Conservation (phyloP, 1,140 invertebrate species). For the Drosophila varians region DNA sequence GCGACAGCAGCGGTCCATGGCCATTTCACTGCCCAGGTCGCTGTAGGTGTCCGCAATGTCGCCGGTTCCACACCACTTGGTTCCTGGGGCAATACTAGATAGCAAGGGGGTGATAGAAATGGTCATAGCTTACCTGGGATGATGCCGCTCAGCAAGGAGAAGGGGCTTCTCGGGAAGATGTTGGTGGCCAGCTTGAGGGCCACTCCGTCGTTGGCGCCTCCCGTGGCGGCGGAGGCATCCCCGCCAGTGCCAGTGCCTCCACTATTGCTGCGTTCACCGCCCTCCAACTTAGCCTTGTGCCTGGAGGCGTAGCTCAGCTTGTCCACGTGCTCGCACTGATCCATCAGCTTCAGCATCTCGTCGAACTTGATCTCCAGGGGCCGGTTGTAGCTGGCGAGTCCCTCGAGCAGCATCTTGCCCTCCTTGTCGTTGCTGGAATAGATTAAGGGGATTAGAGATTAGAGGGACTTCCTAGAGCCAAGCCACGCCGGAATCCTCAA, state of each 20-base stretch:
- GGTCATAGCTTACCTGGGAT: conserved; percentile 87
- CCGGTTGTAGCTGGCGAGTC: conserved; percentile 85
- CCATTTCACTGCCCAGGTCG: conserved; percentile 89
- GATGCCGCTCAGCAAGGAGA: conserved; percentile 89
- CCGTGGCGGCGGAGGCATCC: conserved; percentile 1
- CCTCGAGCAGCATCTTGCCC: conserved; percentile 86
- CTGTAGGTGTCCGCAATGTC: conserved; percentile 93
- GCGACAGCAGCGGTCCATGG: conserved; percentile 92
- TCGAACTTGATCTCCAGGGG: conserved; percentile 87
- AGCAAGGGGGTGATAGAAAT: too few species aligned
- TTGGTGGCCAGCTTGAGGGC: conserved; percentile 68
- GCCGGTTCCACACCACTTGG: conserved; percentile 95
- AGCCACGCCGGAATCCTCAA: not conserved
- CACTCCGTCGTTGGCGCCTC: conserved; percentile 37
- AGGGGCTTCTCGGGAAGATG: conserved; percentile 85
- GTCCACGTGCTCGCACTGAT: conserved; percentile 88
- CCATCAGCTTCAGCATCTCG: conserved; percentile 90
- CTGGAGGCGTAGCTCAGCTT: conserved; percentile 61
- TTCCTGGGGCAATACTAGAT: conserved; percentile 85
- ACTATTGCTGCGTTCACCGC: conserved; percentile 40
- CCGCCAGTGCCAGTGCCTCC: conserved; percentile 20
- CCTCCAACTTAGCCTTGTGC: conserved; percentile 57
- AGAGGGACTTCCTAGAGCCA: too few species aligned
- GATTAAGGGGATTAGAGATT: too few species aligned
- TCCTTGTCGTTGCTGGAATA: conserved; percentile 88